Percentiles rank a stretch among this genome's conserved stretches.
Evolutionary conservation across 2,113 vertebrate species (phyloP).

Genomic region (Phylloscopus whistleri): DNA sequence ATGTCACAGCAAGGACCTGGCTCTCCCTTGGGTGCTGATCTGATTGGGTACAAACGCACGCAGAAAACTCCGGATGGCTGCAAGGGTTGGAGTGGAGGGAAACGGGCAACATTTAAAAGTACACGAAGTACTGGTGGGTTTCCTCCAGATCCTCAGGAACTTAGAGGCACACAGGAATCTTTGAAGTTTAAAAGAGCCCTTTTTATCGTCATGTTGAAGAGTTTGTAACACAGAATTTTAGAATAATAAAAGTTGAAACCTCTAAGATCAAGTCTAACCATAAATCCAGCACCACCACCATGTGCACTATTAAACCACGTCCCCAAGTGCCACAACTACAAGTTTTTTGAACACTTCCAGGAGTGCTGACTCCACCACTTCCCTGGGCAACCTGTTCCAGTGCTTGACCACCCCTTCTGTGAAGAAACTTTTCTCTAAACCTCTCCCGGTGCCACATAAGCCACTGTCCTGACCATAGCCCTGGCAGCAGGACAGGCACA

Average conservation of each 20-base stretch:
- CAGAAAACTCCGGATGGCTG: not conserved
- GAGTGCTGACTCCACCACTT: not conserved
- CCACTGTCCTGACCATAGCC: not conserved
- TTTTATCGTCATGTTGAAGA: not conserved
- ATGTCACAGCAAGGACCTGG: not conserved
- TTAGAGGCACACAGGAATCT: not conserved
- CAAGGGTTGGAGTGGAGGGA: not conserved
- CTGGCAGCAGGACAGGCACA: not conserved
- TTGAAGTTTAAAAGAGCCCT: not conserved
- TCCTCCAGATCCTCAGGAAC: not conserved
- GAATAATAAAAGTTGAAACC: not conserved
- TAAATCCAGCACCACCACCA: not conserved
- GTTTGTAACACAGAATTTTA: not conserved
- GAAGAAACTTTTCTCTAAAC: not conserved
- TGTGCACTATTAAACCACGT: rapidly evolving
- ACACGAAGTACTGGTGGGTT: not conserved
- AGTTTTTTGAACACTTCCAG: not conserved
- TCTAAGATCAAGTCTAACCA: too few relatives aligned
- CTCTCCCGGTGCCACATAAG: not conserved
- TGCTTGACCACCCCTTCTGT: not conserved
- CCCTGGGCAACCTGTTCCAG: not conserved
- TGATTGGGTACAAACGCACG: not conserved
- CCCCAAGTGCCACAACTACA: not conserved
- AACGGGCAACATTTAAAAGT: not conserved
- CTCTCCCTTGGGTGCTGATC: not conserved